Base-by-base conservation (phyloP, 2,113 vertebrate species). In the Podarcis muralis region DNA sequence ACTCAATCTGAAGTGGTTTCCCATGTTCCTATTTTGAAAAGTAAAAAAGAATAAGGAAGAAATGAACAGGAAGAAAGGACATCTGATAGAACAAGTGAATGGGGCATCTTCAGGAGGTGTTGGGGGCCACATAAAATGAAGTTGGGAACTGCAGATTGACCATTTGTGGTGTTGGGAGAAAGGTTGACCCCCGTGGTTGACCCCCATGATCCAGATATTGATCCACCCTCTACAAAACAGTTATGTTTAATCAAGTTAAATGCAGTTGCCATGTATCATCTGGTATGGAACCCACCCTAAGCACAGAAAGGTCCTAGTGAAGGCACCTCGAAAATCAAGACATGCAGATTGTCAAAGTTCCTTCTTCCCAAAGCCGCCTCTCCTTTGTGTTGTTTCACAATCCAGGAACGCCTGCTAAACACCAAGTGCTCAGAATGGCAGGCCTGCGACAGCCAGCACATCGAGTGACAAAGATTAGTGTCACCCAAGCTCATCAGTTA, bases 381-480 rank as follows among this genome's bases (percentile, higher is more conserved):
- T 95, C 92, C 95, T 93, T 94, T 96, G 95, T 96, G 98, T 95
- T 96, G 96, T 97, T 96, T 89, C 96, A 96, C 94, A 95, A 95
- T 98, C 97, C 97, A 97, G 97, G 97, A 98, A 98, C 97, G 98
- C 98, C 98, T 98, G 98, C 98, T 98, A 98, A 98, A 98, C 98
- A 98, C 98, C 97, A 98, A 98, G 98, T 98, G 98, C 97, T 98
- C 98, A 98, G 98, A 98, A 98, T 98, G 98, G 98, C 98, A 98
- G 98, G 97, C 98, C 97, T 98, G 97, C 97, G 98, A 98, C 98
- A 98, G 98, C 98, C 97, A 97, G 98, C 97, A 98, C 98, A 98
- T 98, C 98, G 97, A 98, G 98, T 98, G 98, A 99, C 95, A 96
- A 98, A 98, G 98, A 98, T 98, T 96, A 98, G 97, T 96, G 96